Base-by-base conservation (phyloP, 1,140 invertebrate genomes). In the Schlechtendalia chinensis region DNA sequence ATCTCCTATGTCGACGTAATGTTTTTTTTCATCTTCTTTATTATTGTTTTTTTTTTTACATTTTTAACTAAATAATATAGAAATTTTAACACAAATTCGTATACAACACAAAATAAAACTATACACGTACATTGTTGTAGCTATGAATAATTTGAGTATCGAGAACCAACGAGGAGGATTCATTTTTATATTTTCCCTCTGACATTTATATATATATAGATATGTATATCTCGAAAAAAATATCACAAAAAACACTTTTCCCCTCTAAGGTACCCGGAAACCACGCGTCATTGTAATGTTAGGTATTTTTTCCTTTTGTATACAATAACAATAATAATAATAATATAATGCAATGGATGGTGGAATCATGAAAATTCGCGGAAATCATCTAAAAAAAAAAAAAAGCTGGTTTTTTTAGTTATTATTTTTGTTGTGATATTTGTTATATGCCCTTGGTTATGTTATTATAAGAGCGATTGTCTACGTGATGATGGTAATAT, bases 81-180 rank as follows among this genome's bases (percentile, higher is more conserved):
- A 59, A 69, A 69, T 69, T 16, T 69, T 22, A 69, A 69, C 45
- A 24, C 39, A 69, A 50, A 69, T 39, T 69, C 29, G 47, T 53
- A 3, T 39, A 71, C 67, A 53, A 53, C 16, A 27, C 69, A 54
- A 54, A 54, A 54, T 19, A 32, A 5, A 54, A 72, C 6, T 5
- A 27, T 72, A 29, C 69, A 32, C 69, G 17, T 53, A n/a, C 69
- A 39, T 8, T 3, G 32, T 39, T 39, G 32, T 39, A 39, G 27
- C 24, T 29, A 54, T 32, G 50, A 72, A 69, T 69, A 69, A 69
- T 69, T 50, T 59, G 56, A 63, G 32, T 63, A 63, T 47, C 50
- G 4, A 54, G 69, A 53, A 19, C 10, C 29, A 8, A 39, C 32
- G 16, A 53, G 45, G 29, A 71, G 17, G 47, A 53, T 54, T 54